Percentiles rank a stretch among this genome's conserved stretches.
Conservation (phyloP, 2,888 invertebrate genomes). For the Agrochola macilenta region DNA sequence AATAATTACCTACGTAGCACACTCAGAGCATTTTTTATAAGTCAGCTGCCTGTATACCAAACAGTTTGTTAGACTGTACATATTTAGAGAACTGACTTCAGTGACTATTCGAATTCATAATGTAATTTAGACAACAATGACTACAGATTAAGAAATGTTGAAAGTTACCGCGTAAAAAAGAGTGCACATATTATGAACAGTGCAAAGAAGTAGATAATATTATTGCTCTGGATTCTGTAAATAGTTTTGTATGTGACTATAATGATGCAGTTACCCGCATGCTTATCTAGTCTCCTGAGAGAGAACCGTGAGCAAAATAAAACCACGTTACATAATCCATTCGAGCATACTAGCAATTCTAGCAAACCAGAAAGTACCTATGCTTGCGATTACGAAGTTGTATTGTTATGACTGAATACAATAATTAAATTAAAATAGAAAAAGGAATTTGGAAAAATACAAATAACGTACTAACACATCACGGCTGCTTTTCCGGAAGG, state of each 20-base stretch:
- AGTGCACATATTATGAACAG: not conserved
- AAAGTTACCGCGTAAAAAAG: not conserved
- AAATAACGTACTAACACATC: not conserved
- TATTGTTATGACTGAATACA: not conserved
- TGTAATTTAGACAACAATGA: not conserved
- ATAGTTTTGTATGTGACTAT: slow-evolving; percentile 33
- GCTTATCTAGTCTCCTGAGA: slow-evolving; percentile 45
- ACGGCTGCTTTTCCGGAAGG: too few species aligned
- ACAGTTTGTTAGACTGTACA: not conserved
- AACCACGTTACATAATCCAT: slow-evolving; percentile 20
- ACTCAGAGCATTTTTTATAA: not conserved
- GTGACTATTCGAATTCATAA: not conserved
- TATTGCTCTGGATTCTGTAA: slow-evolving; percentile 16
- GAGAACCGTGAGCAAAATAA: slow-evolving; percentile 38
- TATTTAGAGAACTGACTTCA: not conserved
- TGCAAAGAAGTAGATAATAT: slow-evolving; percentile 8
- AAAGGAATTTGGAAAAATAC: not conserved
- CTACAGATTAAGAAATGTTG: too few species aligned
- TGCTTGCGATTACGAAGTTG: not conserved
- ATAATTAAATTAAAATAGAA: not conserved
- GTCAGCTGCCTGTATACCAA: not conserved
- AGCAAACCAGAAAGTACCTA: slow-evolving; percentile 21
- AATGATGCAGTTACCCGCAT: slow-evolving; percentile 47
- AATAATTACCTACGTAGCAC: not conserved
- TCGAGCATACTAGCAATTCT: not conserved